phyloP scores from a whole-genome alignment of 2,888 invertebrate species.

The Diarsia dahlii region DNA sequence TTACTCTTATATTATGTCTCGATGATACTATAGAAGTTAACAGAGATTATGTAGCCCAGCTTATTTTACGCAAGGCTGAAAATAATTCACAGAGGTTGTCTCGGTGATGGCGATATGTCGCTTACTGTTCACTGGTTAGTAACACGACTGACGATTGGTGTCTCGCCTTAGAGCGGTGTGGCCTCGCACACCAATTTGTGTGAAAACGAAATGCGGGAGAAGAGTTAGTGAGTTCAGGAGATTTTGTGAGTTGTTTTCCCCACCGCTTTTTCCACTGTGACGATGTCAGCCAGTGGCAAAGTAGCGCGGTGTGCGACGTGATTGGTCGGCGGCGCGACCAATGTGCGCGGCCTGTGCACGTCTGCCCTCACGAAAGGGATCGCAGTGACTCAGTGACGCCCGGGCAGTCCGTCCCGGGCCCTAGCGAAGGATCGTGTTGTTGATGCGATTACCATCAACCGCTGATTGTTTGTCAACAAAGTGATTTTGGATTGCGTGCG shows the following conservation, averaged over 20 bases:
- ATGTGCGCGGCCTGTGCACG: constrained; percentile 75
- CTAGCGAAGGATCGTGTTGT: constrained; percentile 82
- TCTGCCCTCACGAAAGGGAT: constrained; percentile 87
- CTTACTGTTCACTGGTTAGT: constrained; percentile 44
- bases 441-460: constrained; percentile 76
- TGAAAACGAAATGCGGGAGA: constrained; percentile 80
- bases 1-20: constrained; percentile 30
- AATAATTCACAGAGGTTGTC: constrained; percentile 15
- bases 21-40: constrained; percentile 41
- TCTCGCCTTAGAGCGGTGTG: constrained; percentile 79
- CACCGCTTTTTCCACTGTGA: constrained; percentile 82
- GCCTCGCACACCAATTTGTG: constrained; percentile 79
- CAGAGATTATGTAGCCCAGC: not conserved
- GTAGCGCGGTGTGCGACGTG: constrained; percentile 70
- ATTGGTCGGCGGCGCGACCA: constrained; percentile 82
- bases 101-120: not conserved
- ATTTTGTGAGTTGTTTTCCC: constrained; percentile 84
- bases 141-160: constrained; percentile 76
- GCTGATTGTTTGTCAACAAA: constrained; percentile 79
- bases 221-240: constrained; percentile 74
- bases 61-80: not conserved
- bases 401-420: constrained; percentile 85
- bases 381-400: constrained; percentile 66
- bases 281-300: constrained; percentile 77
- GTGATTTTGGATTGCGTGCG: constrained; percentile 77